Conservation (phyloP, 2,888 invertebrate species). For the Epicampocera succincta region DNA sequence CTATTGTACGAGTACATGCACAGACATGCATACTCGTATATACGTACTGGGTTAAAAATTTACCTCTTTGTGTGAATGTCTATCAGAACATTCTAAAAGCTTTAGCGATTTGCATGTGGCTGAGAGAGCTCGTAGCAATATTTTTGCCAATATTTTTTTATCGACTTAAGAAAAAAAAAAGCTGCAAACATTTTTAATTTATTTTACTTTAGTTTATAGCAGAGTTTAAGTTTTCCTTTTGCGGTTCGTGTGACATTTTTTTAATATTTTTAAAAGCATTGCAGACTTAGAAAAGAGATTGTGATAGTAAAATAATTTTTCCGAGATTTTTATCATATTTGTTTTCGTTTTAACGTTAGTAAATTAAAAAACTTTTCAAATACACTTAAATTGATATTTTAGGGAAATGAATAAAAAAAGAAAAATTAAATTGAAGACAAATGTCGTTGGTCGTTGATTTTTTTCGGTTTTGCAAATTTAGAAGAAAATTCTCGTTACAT, state of each 20-base stretch:
- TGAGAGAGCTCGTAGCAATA: slow-evolving; percentile 41
- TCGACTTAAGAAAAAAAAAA: slow-evolving; percentile 37
- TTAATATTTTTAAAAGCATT: slow-evolving; percentile 69
- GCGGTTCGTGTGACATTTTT: slow-evolving; percentile 62
- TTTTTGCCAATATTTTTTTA: slow-evolving; percentile 57
- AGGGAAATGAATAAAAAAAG: not conserved
- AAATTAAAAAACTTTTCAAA: slow-evolving; percentile 64
- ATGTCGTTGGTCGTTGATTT: too few relatives aligned
- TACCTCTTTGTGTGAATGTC: not conserved
- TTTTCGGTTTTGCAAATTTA: too few relatives aligned
- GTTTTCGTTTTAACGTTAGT: slow-evolving; percentile 27
- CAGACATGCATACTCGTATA: slow-evolving; percentile 14
- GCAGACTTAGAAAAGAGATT: slow-evolving; percentile 49
- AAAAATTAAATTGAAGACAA: not conserved
- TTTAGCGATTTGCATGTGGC: slow-evolving; percentile 51
- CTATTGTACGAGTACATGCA: slow-evolving; percentile 19
- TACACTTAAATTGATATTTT: slow-evolving; percentile 36
- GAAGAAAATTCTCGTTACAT: too few relatives aligned
- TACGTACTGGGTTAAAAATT: not conserved
- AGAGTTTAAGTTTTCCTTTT: slow-evolving; percentile 43
- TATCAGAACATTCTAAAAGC: not conserved
- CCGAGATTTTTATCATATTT: slow-evolving; percentile 20
- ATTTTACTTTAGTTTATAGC: slow-evolving; percentile 53
- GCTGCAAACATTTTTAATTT: slow-evolving; percentile 65
- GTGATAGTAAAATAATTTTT: slow-evolving; percentile 39